Percentiles rank a stretch among this genome's conserved stretches.
These are phyloP conservation scores for Arnoldichthys spilopterus DNA, from an alignment of 2,797 vertebrate genomes.

Conservation along the genomic window DNA sequence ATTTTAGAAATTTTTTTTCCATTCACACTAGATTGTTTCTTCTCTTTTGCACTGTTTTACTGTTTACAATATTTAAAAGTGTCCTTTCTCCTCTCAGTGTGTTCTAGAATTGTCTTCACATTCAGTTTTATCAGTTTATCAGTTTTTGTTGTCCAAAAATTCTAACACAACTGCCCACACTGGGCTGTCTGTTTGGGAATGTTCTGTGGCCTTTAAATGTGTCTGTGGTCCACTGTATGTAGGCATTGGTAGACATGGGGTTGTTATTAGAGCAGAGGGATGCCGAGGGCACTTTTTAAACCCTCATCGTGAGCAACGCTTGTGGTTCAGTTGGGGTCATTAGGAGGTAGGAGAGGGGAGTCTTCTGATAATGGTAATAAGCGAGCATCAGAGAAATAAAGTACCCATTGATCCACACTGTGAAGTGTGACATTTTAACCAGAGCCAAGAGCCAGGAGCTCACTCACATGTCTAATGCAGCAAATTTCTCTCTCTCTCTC, in stretches of 20 bases:
- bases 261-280: conserved; percentile 50
- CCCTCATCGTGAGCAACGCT: conserved; percentile 76
- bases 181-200: too few species aligned
- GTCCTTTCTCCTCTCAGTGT: too few species aligned
- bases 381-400: conserved; percentile 91
- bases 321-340: conserved; percentile 84
- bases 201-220: too few species aligned
- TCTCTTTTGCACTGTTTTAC: too few species aligned
- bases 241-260: background rate
- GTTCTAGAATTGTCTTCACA: too few species aligned
- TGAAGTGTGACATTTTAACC: conserved; percentile 97
- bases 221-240: background rate
- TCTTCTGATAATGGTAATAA: conserved; percentile 90
- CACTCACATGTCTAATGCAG: conserved; percentile 51
- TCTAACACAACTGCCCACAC: too few species aligned
- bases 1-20: too few species aligned
- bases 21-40: too few species aligned
- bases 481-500: conserved; percentile 50
- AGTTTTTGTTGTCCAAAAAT: too few species aligned
- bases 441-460: conserved; percentile 86
- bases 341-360: conserved; percentile 85
- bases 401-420: conserved; percentile 95
- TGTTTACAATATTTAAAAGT: too few species aligned
- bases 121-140: too few species aligned
- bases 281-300: conserved; percentile 66